Evolutionary conservation across 1,140 invertebrate species (phyloP), one percentile per base, ranked within the genome.

Genomic region (Pogonomyrmex californicus): DNA sequence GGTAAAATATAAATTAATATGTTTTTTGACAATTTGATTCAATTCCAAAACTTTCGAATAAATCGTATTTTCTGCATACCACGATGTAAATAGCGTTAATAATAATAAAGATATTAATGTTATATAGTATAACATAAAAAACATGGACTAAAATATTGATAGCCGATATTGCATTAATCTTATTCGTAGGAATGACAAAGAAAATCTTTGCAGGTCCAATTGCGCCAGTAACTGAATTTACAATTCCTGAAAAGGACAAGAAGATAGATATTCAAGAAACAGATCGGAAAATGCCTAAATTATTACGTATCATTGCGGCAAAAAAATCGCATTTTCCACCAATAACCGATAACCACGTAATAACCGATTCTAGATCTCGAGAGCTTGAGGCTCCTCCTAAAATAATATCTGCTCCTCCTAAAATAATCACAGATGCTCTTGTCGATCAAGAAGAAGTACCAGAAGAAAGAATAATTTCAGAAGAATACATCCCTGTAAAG

Each of bases 1-100:
- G 78, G 78, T 82, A 56, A 56, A 44, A 70, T 68, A 12, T 66
- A 54, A 54, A 54, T 79, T 79, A 51, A 54, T n/a, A 33, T 9
- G 2, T 0, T 33, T 36, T 7, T 41, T n/a, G 1, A 63, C n/a
- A 62, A 62, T 62, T 66, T 5, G 5, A 12, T 23, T 66, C 41
- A 60, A 76, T 71, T 44, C 60, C 6, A 76, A n/a, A 75, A 5
- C 7, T 23, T 58, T 58, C n/a, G n/a, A n/a, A 41, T 23, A 12
- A 56, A 75, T 75, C 38, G 1, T 30, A 36, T 41, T 9, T 30
- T 47, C n/a, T 12, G 12, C 30, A 33, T 23, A 23, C 23, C 23
- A 23, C 0, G 23, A 23, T 23, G 0, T 33, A 14, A 36, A 9
- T 0, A 54, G n/a, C 33, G 7, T n/a, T 54, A 70, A n/a, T n/a